A percentile compares a stretch with the other conserved stretches of the same genome.
Conservation (phyloP, 2,797 vertebrate genomes). For the Periparus ater region DNA sequence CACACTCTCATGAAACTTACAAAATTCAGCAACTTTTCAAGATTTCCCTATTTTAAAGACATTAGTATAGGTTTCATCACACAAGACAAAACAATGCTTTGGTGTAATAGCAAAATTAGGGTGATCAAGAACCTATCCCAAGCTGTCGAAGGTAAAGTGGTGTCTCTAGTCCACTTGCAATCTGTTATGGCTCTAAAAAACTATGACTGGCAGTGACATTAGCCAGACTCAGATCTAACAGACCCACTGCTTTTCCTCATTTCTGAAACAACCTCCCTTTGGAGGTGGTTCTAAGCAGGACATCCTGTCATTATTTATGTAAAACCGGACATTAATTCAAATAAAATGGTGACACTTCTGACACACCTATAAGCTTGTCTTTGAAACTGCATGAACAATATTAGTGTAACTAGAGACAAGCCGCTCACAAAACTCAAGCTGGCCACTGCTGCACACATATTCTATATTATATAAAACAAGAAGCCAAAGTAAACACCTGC, state of each 20-base stretch:
- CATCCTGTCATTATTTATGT: not conserved
- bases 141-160: not conserved
- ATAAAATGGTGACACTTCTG: not conserved
- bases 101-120: not conserved
- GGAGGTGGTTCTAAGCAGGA: not conserved
- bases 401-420: not conserved
- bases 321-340: not conserved
- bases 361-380: not conserved
- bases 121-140: not conserved
- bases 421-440: not conserved
- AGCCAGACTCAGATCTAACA: not conserved
- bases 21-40: not conserved
- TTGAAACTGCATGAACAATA: not conserved
- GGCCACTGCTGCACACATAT: not conserved
- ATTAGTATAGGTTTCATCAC: not conserved
- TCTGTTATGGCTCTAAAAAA: not conserved
- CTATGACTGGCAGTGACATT: not conserved
- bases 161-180: not conserved
- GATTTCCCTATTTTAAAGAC: not conserved
- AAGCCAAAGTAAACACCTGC: not conserved
- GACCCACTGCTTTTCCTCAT: not conserved
- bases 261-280: not conserved
- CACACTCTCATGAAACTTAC: fast-evolving
- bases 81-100: not conserved
- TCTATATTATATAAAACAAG: not conserved